Base-by-base conservation (phyloP, 2,888 invertebrate genomes). In the Uloborus plumipes region DNA sequence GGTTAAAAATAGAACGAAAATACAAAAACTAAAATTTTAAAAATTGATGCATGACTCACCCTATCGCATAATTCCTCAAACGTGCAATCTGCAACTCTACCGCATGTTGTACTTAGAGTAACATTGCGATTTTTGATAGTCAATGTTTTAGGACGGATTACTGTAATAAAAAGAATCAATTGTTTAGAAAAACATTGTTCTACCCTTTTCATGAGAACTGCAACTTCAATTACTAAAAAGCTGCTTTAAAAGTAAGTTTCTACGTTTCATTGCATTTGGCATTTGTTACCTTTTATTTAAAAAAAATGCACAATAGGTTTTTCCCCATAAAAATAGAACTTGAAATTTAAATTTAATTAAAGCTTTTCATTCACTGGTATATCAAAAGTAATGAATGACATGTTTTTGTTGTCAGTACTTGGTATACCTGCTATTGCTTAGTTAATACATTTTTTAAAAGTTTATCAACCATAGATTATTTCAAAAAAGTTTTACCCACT, bases 41-140 rank as follows among this genome's bases (percentile, higher is more conserved):
- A 11, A 1, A 39, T 11, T 39, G 39, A 39, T 39, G 9, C 9
- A 11, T 6, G 7, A 75, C 88, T 87, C 91, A 96, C 96, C 89
- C 96, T 92, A 88, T 94, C 93, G 90, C 98, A 99, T 70, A 99
- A 91, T 89, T 98, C 98, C 22, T 92, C 91, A 90, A 99, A 99
- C 1, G 93, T 93, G 49, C 94, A 93, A 89, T 98, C 96, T 85
- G 97, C 90, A 58, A 99, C 93, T 88, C 94, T 93, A 0, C 99
- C 99, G 90, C 99, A 99, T 20, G 97, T 86, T 89, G 93, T 95
- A 0, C 93, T 91, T 88, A 99, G 95, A 7, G 92, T 92, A 0
- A 99, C 93, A 90, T 97, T 94, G 86, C 98, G 92, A 2, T 97
- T 97, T 88, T 95, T 92, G 86, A 99, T 96, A 75, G 93, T 94